phyloP scores from a whole-genome alignment of 2,113 vertebrate species.

The Sylvilagus bachmani region DNA sequence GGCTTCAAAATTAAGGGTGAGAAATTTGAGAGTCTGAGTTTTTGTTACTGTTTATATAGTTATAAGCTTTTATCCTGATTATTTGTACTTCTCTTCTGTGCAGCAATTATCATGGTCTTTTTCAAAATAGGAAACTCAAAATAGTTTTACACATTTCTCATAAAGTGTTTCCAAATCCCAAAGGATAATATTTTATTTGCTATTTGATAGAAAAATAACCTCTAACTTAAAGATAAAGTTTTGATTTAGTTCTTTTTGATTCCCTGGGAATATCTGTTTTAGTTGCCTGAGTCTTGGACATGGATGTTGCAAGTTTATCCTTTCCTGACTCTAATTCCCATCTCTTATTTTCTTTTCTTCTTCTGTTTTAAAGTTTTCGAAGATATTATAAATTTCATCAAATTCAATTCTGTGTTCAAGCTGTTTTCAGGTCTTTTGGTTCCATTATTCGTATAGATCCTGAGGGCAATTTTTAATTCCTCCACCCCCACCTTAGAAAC shows the following conservation, averaged over 20 bases:
- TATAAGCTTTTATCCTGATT: not conserved
- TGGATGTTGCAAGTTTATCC: not conserved
- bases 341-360: not conserved
- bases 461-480: not conserved
- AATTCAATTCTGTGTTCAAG: not conserved
- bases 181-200: constrained; percentile 36
- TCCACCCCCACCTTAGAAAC: not conserved
- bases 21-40: not conserved
- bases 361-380: not conserved
- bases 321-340: constrained; percentile 24
- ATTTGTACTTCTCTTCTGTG: constrained; percentile 51
- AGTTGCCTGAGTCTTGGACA: constrained; percentile 60
- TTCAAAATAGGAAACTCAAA: constrained; percentile 45
- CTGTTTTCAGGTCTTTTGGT: not conserved
- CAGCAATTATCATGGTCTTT: not conserved
- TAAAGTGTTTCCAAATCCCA: constrained; percentile 9
- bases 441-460: not conserved
- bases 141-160: constrained; percentile 4
- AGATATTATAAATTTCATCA: not conserved
- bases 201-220: constrained; percentile 29
- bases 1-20: not conserved
- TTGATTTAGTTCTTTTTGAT: not conserved
- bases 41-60: not conserved
- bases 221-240: constrained; percentile 7
- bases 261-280: not conserved